Evolutionary conservation across 2,113 vertebrate species (phyloP).

Genomic region (Lampris megalopsis): DNA sequence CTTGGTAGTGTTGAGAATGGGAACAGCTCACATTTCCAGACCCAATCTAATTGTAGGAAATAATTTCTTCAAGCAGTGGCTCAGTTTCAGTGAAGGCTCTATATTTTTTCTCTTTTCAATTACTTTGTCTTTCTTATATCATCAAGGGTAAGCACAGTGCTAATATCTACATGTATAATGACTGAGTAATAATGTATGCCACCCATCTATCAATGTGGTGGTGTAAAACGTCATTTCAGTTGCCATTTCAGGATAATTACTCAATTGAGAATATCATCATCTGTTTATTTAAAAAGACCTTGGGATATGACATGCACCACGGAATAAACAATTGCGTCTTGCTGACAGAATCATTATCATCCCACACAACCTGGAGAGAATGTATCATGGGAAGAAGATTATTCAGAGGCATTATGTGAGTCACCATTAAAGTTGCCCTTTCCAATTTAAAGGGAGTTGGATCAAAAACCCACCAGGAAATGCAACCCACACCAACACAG

Average conservation of each 20-base stretch:
- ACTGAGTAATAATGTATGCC: slow-evolving; percentile 17
- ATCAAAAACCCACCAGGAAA: no score
- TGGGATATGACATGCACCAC: not conserved
- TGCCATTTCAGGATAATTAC: slow-evolving; percentile 1
- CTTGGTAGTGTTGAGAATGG: not conserved
- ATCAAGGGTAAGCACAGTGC: slow-evolving; percentile 22
- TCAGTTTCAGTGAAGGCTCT: slow-evolving; percentile 12
- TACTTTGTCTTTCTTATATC: slow-evolving; percentile 31
- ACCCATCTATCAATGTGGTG: slow-evolving; percentile 3
- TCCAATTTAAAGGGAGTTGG: no score
- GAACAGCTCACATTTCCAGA: not conserved
- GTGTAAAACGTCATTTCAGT: slow-evolving; percentile 10
- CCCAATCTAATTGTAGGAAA: not conserved
- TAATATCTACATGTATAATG: slow-evolving; percentile 17
- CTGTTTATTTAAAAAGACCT: not conserved
- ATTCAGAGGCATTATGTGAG: no score
- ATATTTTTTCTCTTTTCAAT: slow-evolving; percentile 9
- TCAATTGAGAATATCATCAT: not conserved
- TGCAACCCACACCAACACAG: no score
- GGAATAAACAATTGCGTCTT: not conserved
- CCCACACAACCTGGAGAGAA: not conserved
- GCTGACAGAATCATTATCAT: not conserved
- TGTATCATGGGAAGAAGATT: not conserved
- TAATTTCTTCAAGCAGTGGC: not conserved
- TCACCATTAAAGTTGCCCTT: no score